Percentiles rank a stretch among this genome's conserved stretches.
These are phyloP conservation scores for Eulemur rufifrons DNA, from an alignment of 2,113 vertebrate genomes.

Conservation along the genomic window DNA sequence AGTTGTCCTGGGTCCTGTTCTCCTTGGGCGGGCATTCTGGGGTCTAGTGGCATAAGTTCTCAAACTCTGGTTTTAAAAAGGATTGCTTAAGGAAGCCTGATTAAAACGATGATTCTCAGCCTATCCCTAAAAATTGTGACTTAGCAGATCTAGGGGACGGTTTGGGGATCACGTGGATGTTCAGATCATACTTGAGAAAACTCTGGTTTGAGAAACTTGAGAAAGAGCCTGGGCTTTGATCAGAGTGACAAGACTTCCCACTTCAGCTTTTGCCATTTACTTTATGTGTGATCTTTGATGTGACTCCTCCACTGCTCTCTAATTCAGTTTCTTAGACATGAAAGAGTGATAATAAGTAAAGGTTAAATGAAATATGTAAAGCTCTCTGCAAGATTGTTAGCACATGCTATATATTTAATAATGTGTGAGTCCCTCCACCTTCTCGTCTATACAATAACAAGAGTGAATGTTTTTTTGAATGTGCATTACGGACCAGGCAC, in stretches of 20 bases:
- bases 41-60: background rate
- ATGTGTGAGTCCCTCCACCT: background rate
- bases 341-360: background rate
- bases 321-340: background rate
- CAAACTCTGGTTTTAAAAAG: background rate
- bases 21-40: background rate
- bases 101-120: background rate
- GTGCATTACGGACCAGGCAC: background rate
- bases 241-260: background rate
- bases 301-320: background rate
- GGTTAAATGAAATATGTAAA: background rate
- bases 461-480: background rate
- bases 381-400: background rate
- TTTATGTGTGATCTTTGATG: too few relatives aligned
- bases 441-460: background rate
- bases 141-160: too few relatives aligned
- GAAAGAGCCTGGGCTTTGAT: background rate
- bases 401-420: background rate
- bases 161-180: background rate
- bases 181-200: background rate
- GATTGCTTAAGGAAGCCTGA: background rate
- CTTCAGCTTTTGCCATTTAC: background rate
- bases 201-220: background rate
- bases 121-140: background rate
- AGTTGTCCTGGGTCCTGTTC: background rate